Conservation (phyloP, 2,888 invertebrate genomes). For the Andricus curvator region DNA sequence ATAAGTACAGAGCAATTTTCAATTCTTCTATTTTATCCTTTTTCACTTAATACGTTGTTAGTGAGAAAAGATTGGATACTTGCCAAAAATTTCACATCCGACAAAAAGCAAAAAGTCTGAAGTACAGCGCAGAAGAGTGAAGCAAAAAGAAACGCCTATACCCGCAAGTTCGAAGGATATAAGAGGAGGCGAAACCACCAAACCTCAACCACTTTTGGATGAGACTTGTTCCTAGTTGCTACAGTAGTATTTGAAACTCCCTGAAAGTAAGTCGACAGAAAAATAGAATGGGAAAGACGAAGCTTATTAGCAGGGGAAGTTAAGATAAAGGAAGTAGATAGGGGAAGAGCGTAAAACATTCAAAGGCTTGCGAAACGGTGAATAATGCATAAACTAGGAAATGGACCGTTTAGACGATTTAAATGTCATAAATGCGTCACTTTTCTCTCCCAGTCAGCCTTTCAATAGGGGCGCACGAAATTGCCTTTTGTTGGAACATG, state of each 20-base stretch:
- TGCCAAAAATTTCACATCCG: constrained; percentile 1
- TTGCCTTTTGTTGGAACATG: constrained; percentile 37
- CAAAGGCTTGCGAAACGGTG: constrained; percentile 69
- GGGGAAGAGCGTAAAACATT: constrained; percentile 68
- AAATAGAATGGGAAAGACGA: constrained; percentile 39
- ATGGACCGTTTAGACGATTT: constrained; percentile 77
- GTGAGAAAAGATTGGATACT: neutral
- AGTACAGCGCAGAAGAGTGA: neutral
- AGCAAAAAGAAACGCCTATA: constrained; percentile 9
- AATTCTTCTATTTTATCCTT: neutral
- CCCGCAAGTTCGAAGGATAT: constrained; percentile 10
- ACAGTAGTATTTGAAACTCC: neutral
- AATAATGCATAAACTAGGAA: constrained; percentile 75
- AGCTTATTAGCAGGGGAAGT: constrained; percentile 40
- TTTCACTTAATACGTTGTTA: neutral
- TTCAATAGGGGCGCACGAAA: constrained; percentile 16
- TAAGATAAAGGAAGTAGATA: constrained; percentile 50
- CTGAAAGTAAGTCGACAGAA: constrained; percentile 5
- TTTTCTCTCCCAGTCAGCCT: constrained; percentile 43
- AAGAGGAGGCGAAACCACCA: neutral
- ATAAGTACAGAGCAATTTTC: neutral
- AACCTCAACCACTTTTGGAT: constrained; percentile 17
- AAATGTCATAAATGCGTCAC: constrained; percentile 76
- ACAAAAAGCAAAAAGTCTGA: constrained; percentile 4
- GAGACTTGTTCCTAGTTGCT: neutral